Evolutionary conservation across 1,140 invertebrate genomes (phyloP), one percentile per base, ranked within the genome.

Genomic region (Coenobita brevimanus): DNA sequence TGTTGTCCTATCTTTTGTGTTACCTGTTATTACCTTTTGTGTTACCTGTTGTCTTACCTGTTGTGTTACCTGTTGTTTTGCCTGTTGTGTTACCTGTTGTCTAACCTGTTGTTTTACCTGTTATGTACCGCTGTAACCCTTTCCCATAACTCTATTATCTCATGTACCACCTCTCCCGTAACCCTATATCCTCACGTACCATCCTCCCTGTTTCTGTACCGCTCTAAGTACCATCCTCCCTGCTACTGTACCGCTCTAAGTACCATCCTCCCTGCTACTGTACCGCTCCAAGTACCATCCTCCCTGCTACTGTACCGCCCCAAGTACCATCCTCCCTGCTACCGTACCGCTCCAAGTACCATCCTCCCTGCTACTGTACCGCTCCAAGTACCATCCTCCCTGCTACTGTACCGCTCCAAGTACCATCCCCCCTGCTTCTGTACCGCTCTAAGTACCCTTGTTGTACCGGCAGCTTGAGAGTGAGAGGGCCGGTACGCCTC

Each of bases 401-500:
- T 57, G 10, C 54, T 57, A 10, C 54, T 57, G 10, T n/a, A 13
- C 54, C 54, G 13, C 54, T n/a, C 13, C 54, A 10, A 10, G 10
- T 57, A 57, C n/a, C 54, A 57, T n/a, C n/a, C 54, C 54, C 54
- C 54, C 54, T n/a, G 10, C n/a, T 57, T n/a, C 54, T 57, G 10
- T n/a, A 13, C 54, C 54, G n/a, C 10, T 13, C 17, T 30, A 38
- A 10, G 41, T 62, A 43, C 41, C 27, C 62, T 1, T 71, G 2
- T 50, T 57, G 24, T 33, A 21, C 62, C 54, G 10, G 0, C 64
- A 90, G 89, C 36, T 57, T 10, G 79, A 84, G 60, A 82, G 73
- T 17, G 38, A 67, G 30, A 54, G 90, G n/a, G 88, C 86, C 41
- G 73, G 81, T 50, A 90, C 90, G 6, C 90, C 90, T 0, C 88